A percentile compares a stretch with the other conserved stretches of the same genome.
These are phyloP conservation scores for Caenorhabditis doughertyi DNA, from an alignment of 2,888 invertebrate genomes.

Conservation along the genomic window DNA sequence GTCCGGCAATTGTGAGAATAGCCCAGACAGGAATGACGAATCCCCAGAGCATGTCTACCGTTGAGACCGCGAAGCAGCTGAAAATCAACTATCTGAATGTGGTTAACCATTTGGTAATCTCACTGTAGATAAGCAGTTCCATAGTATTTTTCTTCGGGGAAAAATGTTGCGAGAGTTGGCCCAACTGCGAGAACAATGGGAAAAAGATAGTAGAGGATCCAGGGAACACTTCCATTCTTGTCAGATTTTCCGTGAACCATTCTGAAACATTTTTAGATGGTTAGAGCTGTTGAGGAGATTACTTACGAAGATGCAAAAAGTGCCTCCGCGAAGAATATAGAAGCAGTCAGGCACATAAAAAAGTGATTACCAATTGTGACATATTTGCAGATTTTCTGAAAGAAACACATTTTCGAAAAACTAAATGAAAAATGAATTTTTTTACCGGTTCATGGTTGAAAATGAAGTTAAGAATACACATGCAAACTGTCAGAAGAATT, in stretches of 20 bases:
- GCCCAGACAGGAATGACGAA: conserved; percentile 74
- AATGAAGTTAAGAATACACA: conserved; percentile 67
- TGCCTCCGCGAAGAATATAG: conserved; percentile 70
- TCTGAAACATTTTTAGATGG: conserved; percentile 57
- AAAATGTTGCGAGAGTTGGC: conserved; percentile 67
- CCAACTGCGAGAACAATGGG: conserved; percentile 66
- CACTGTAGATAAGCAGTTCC: conserved; percentile 66
- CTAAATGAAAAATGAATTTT: background rate
- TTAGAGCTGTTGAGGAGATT: background rate
- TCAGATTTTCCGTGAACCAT: conserved; percentile 71
- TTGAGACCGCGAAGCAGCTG: conserved; percentile 71
- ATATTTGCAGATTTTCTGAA: conserved; percentile 69
- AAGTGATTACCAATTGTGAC: conserved; percentile 68
- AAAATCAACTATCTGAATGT: background rate
- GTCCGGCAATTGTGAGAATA: conserved; percentile 58
- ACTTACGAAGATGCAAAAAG: conserved; percentile 73
- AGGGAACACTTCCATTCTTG: conserved; percentile 69
- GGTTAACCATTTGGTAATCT: background rate
- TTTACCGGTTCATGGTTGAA: conserved; percentile 50
- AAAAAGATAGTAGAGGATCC: conserved; percentile 66
- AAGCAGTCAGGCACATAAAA: conserved; percentile 68
- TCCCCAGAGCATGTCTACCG: conserved; percentile 71
- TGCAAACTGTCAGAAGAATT: conserved; percentile 62
- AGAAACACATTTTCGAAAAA: background rate
- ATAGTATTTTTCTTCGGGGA: conserved; percentile 66